Evolutionary conservation across 2,113 vertebrate genomes (phyloP), one percentile per base, ranked within the genome.

Genomic region (Catharus bicknelli): DNA sequence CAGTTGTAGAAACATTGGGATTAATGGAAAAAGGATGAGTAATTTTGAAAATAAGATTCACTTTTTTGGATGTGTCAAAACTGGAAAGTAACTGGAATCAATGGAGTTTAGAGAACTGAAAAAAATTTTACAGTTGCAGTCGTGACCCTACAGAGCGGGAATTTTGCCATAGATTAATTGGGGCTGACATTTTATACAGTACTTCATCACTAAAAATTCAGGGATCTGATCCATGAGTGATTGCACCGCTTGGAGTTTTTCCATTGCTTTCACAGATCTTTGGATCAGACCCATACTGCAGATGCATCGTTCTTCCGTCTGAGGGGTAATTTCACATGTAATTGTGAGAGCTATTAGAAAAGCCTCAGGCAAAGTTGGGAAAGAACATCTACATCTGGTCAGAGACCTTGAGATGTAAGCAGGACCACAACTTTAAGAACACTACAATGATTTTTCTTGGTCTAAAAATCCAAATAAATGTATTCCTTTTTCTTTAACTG

Each of bases 161-260:
- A 89, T 87, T 90, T 92, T 93, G 66, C 84, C 86, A 93, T 43
- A 40, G 38, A 32, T 94, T 94, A 93, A 95, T 93, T 94, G 42
- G 7, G 21, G 10, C 21, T 90, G 89, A 90, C 62, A 74, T 89
- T 93, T 96, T 73, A 79, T 68, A 19, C 32, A 66, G 58, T 69
- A 21, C 48, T 90, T 94, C 84, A 90, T 83, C 74, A 85, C 66
- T 66, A 92, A 40, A 23, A 87, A 14, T 76, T 92, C 66, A 64
- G 62, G 58, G 62, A 86, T 75, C 45, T 76, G 66, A 89, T 89
- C 70, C 78, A 73, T 23, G 43, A 76, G 47, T 87, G 50, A 83
- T 58, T 75, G 78, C 38, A 68, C n/a, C 32, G 53, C 16, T 84
- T 95, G 81, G 83, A 92, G 29, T 30, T 75, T 85, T 87, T 89